Evolutionary conservation across 2,113 vertebrate genomes (phyloP).

Genomic region (Sylvietta virens): DNA sequence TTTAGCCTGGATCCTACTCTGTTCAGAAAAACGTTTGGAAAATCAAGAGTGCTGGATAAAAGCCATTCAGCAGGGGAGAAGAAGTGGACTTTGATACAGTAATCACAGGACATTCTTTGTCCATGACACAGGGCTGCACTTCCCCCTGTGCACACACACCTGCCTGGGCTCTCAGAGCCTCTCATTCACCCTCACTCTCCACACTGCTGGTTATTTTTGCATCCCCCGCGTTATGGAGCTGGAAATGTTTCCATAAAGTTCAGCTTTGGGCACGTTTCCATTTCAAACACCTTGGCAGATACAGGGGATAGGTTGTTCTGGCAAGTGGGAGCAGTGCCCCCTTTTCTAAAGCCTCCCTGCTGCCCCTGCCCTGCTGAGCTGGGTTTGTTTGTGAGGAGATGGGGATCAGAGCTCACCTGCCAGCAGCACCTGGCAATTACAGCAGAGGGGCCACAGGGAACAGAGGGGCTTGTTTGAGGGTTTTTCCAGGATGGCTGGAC

Average conservation of each 20-base stretch:
- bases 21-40: neutral
- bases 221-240: neutral
- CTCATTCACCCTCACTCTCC: neutral
- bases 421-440: neutral
- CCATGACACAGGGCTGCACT: neutral
- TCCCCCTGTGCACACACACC: neutral
- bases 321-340: neutral
- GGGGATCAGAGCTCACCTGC: neutral
- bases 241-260: neutral
- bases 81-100: slow-evolving; percentile 23
- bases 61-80: neutral
- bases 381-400: neutral
- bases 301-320: slow-evolving; percentile 39
- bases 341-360: neutral
- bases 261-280: slow-evolving; percentile 41
- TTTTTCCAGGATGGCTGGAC: neutral
- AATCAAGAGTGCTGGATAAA: neutral
- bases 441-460: neutral
- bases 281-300: slow-evolving; percentile 13
- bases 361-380: neutral
- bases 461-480: neutral
- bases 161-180: neutral
- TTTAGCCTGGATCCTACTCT: neutral
- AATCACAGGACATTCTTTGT: slow-evolving; percentile 11
- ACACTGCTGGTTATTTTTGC: neutral